Evolutionary conservation across 2,888 invertebrate species (phyloP).

Genomic region (Drosophila prostipennis): DNA sequence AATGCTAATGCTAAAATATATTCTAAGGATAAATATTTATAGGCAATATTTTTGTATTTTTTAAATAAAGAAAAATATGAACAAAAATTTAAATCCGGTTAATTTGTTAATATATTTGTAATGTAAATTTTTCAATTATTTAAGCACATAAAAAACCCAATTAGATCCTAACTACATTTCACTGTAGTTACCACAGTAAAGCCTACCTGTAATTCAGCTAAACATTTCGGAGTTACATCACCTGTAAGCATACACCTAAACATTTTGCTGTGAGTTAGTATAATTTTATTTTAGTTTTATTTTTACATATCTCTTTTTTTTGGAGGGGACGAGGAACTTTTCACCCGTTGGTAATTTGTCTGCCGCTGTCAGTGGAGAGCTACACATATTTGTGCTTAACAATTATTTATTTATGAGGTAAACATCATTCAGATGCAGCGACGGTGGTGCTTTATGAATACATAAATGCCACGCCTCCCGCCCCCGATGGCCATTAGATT

Average conservation of each 20-base stretch:
- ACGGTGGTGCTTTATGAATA: slow-evolving; percentile 70
- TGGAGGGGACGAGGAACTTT: slow-evolving; percentile 31
- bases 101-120: too few relatives aligned
- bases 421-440: slow-evolving; percentile 75
- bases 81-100: too few relatives aligned
- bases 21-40: too few relatives aligned
- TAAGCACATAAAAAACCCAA: too few relatives aligned
- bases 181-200: background rate
- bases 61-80: too few relatives aligned
- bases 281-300: slow-evolving; percentile 37
- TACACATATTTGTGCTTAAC: slow-evolving; percentile 71
- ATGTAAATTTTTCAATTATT: too few relatives aligned
- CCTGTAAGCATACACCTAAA: background rate
- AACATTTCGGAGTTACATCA: slow-evolving; percentile 26
- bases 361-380: slow-evolving; percentile 46
- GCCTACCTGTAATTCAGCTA: slow-evolving; percentile 31
- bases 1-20: too few relatives aligned
- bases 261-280: slow-evolving; percentile 35
- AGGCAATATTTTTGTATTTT: too few relatives aligned
- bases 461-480: slow-evolving; percentile 62
- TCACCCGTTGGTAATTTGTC: slow-evolving; percentile 69
- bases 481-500: slow-evolving; percentile 74
- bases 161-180: background rate
- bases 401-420: slow-evolving; percentile 78
- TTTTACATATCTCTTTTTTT: background rate